Evolutionary conservation across 2,888 invertebrate genomes (phyloP).

Genomic region (Icerya purchasi): DNA sequence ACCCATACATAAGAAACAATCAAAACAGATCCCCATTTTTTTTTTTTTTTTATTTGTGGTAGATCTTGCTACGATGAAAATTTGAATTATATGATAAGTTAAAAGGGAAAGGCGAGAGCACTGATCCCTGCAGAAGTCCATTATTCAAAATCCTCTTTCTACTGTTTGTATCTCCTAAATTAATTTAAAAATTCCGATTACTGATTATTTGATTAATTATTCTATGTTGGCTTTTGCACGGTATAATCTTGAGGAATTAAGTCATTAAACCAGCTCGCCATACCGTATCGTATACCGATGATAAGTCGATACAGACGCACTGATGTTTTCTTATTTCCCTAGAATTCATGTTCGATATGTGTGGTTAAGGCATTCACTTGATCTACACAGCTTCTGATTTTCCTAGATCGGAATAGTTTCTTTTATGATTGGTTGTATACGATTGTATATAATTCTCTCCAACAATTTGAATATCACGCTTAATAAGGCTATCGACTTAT

Average conservation of each 20-base stretch:
- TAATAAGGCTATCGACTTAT: background rate
- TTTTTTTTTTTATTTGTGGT: no score
- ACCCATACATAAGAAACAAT: no score
- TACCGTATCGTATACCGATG: background rate
- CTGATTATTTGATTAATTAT: background rate
- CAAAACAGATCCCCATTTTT: no score
- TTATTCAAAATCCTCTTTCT: background rate
- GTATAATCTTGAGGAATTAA: background rate
- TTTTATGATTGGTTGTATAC: background rate
- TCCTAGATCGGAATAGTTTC: background rate
- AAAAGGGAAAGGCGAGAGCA: background rate
- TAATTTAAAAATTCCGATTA: background rate
- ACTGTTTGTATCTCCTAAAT: background rate
- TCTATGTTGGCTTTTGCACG: background rate
- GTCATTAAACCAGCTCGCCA: background rate
- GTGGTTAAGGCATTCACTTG: background rate
- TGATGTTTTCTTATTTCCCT: background rate
- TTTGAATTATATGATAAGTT: no score
- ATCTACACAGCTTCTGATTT: background rate
- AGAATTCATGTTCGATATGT: background rate
- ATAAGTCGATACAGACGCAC: background rate
- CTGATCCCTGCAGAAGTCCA: background rate
- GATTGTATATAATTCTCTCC: background rate
- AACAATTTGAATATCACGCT: background rate
- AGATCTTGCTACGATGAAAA: no score